Base-by-base conservation (phyloP, 2,113 vertebrate species). In the Noturus placidus region DNA sequence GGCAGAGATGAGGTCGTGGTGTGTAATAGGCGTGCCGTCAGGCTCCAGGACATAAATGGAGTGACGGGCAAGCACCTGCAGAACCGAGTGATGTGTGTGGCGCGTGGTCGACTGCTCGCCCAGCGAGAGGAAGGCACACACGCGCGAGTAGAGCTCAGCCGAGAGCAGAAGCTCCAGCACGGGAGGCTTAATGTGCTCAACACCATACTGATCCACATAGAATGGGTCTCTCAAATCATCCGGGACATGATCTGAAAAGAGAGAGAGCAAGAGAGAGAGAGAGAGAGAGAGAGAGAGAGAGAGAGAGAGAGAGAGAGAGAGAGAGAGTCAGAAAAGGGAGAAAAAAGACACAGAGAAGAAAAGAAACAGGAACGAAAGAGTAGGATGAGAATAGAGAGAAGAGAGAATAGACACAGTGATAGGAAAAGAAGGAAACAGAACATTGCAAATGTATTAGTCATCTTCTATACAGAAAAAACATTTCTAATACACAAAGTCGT, bases 101-200 rank as follows among this genome's bases (percentile, higher is more conserved):
- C 98, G 93, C 0, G 95, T 82, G 0, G 96, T 94, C 33, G 94
- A 96, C 95, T 98, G 97, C 89, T 97, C 98, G 20, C 96, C 96
- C 65, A 96, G 96, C 88, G 98, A 95, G 91, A 99, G 97, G 87
- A 97, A 96, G 87, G 95, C 95, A 80, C 97, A 99, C 56, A 99
- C 97, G 0, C 96, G 94, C 90, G 96, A 98, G 94, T 99, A 99
- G 17, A 98, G 96, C 94, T 99, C 97, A 0, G 96, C 96, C 54
- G 97, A 97, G 87, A 97, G 95, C 89, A 99, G 95, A 88, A 98
- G 95, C 81, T 91, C 95, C 93, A 97, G 96, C 87, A 99, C 95
- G 0, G 95, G 96, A 0, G 98, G 98, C 70, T 99, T 99, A 89
- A 99, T 98, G 91, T 99, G 98, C 70, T 99, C 98, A 88, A 99